Base-by-base conservation (phyloP, 2,888 invertebrate genomes). In the Cryptocephalus moraei region DNA sequence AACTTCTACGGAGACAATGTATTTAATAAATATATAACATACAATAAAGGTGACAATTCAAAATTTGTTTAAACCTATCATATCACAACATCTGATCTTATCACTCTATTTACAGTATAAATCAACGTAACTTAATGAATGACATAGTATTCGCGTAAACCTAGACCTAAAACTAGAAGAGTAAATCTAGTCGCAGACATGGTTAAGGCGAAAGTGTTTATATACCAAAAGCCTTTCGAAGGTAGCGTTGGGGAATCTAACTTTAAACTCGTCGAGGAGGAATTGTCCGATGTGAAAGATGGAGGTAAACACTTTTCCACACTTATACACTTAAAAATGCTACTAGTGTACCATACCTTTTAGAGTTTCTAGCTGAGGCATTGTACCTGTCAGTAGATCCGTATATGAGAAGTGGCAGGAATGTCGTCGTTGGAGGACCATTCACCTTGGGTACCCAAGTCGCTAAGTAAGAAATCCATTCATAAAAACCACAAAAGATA, bases 221-320 rank as follows among this genome's bases (percentile, higher is more conserved):
- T 83, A n/a, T 66, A 83, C 8, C 76, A 70, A 0, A 79, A 81
- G 58, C 73, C 77, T 57, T 85, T 85, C 62, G 71, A 78, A 53
- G 84, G 82, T 0, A 75, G 78, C 59, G 84, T 85, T 0, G 81
- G 81, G 60, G 67, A 71, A 46, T 69, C 72, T 6, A 82, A 87
- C 66, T 77, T 87, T 49, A 68, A 77, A 62, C 66, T 86, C 22
- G 75, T 79, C 1, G 81, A 84, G 63, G 84, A 86, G 66, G 76
- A 79, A 48, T 62, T 87, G 36, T 80, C 80, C 1, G 70, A 75
- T 14, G 59, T 86, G 14, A 73, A 79, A 61, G 75, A 82, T 71
- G 84, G 81, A 71, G 85, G 86, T 86, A 69, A 65, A 63, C 47
- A 45, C 9, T 22, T 22, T 22, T 2, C 22, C 22, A 22, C 6